Conservation (phyloP, 2,113 vertebrate genomes). For the Alligator sinensis region DNA sequence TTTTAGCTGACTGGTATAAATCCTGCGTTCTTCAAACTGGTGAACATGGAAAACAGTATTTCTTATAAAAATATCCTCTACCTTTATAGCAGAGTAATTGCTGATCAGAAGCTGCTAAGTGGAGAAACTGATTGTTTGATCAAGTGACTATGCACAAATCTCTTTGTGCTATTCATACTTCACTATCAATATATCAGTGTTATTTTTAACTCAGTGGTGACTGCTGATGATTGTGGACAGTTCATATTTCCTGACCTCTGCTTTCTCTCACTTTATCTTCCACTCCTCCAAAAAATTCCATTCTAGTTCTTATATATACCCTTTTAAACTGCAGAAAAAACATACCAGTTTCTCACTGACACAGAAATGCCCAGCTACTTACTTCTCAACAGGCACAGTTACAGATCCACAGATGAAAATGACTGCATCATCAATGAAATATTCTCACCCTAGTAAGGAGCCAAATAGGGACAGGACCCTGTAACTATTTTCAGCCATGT, state of each 20-base stretch:
- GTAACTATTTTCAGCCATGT: not conserved
- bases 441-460: not conserved
- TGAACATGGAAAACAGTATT: not conserved
- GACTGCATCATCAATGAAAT: not conserved
- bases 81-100: not conserved
- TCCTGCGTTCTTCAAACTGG: not conserved
- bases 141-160: not conserved
- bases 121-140: not conserved
- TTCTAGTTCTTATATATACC: not conserved
- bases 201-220: not conserved
- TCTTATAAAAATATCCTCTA: not conserved
- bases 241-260: not conserved
- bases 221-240: not conserved
- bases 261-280: not conserved
- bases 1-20: not conserved
- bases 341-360: not conserved
- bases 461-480: not conserved
- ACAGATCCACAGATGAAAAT: not conserved
- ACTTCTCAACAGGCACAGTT: not conserved
- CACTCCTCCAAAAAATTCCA: not conserved
- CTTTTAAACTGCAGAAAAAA: not conserved
- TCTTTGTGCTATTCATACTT: fast-evolving
- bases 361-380: not conserved
- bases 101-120: not conserved
- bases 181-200: not conserved